A percentile compares a stretch with the other conserved stretches of the same genome.
phyloP scores from a whole-genome alignment of 1,140 invertebrate genomes.

The Bradynema listronoti region DNA sequence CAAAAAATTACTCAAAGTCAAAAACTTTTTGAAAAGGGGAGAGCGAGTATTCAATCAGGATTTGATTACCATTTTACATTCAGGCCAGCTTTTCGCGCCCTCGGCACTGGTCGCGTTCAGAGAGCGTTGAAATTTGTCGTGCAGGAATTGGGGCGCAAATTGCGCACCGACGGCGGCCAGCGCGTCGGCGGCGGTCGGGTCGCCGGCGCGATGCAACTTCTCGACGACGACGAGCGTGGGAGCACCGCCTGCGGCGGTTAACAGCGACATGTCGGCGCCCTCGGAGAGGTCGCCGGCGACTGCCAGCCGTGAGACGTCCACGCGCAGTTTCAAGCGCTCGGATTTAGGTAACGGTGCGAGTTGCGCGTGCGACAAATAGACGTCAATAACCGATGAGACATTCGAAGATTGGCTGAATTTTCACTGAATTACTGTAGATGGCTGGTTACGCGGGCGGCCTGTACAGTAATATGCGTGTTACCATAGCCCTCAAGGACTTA shows the following conservation, averaged over 20 bases:
- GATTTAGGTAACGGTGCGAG: too few relatives aligned
- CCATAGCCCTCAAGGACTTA: too few relatives aligned
- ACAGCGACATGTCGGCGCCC: too few relatives aligned
- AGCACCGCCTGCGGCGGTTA: not conserved
- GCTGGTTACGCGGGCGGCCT: too few relatives aligned
- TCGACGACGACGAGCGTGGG: constrained; percentile 3
- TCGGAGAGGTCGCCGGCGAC: too few relatives aligned
- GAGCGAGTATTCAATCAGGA: not conserved
- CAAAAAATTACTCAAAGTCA: not conserved
- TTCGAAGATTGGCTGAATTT: not conserved
- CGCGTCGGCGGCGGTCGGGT: not conserved
- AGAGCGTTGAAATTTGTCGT: constrained; percentile 22
- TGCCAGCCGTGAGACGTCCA: too few relatives aligned
- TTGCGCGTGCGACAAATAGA: not conserved
- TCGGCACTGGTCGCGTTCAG: constrained; percentile 6
- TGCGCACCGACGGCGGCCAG: constrained; percentile 12
- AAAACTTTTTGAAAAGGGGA: not conserved
- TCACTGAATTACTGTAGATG: not conserved
- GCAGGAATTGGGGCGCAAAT: constrained; percentile 19
- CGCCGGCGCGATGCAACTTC: not conserved
- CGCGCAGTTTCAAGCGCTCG: too few relatives aligned
- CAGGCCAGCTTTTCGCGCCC: not conserved
- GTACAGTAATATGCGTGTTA: too few relatives aligned
- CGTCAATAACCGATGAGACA: not conserved
- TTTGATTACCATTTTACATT: constrained; percentile 17